phyloP scores from a whole-genome alignment of 1,140 invertebrate species.

The Pseudomyrmex sp. region DNA sequence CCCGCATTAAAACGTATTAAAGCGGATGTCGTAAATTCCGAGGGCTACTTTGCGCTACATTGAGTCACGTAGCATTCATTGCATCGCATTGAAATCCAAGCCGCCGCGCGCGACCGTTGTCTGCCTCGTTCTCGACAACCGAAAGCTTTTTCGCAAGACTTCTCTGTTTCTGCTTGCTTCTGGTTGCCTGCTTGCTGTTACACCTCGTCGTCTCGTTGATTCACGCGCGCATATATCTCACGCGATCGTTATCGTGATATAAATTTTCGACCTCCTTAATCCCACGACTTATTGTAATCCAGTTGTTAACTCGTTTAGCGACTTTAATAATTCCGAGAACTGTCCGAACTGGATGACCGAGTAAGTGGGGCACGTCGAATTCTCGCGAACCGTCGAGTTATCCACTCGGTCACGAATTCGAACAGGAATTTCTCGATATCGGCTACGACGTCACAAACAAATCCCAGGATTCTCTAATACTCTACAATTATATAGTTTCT shows the following conservation, averaged over 20 bases:
- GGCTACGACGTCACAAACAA: too few relatives aligned
- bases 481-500: too few relatives aligned
- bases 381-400: constrained; percentile 56
- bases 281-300: constrained; percentile 40
- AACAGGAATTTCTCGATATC: constrained; percentile 11
- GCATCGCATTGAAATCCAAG: constrained; percentile 54
- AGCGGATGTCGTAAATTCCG: constrained; percentile 69
- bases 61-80: constrained; percentile 14
- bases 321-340: constrained; percentile 63
- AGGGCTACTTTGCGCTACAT: constrained; percentile 61
- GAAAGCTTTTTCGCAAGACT: constrained; percentile 54
- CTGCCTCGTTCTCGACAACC: constrained; percentile 32
- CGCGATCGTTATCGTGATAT: constrained; percentile 29
- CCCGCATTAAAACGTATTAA: constrained; percentile 67
- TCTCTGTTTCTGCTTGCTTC: not conserved
- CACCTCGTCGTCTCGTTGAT: not conserved
- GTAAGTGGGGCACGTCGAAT: constrained; percentile 72
- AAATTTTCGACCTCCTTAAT: constrained; percentile 41
- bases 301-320: constrained; percentile 13
- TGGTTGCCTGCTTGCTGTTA: too few relatives aligned
- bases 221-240: constrained; percentile 25
- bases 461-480: too few relatives aligned
- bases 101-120: constrained; percentile 39
- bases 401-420: constrained; percentile 6
- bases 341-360: constrained; percentile 65